Evolutionary conservation across 2,888 invertebrate species (phyloP), one percentile per base, ranked within the genome.

Genomic region (Hypsopygia costalis): DNA sequence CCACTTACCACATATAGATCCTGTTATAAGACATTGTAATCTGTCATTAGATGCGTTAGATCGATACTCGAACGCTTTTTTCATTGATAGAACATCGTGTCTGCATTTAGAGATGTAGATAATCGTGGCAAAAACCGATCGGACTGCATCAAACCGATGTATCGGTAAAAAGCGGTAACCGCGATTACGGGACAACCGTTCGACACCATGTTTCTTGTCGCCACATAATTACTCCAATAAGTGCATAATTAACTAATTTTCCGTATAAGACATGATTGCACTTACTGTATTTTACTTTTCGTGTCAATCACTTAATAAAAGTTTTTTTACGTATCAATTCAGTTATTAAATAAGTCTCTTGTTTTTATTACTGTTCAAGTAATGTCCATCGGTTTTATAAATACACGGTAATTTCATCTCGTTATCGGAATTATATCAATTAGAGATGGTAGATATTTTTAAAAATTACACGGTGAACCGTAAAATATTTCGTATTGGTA

Each of bases 101-200:
- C 16, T 30, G 21, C 21, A 11, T 30, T 37, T 38, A 40, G 16
- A 40, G 43, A 40, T 20, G 36, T 44, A 44, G 12, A 42, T 45
- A 50, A 45, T 45, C 41, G 41, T 28, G 29, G 36, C 21, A 50
- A 50, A 47, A 47, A 47, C 31, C 5, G 40, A 29, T 28, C 33
- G 34, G 42, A 41, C 47, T 44, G 43, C 44, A 47, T 46, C 46
- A 44, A 22, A 44, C 38, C 43, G 47, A 44, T 49, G 44, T 34
- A 36, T 36, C 44, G 38, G 44, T 39, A 53, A 53, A 53, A 49
- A 46, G 36, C 42, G 32, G 46, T 32, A 35, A 34, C 37, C 35
- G 35, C 11, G 43, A 33, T 41, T 49, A 44, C 36, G 39, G 41
- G 44, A 46, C 48, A 36, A 37, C 49, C 44, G 41, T 41, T 46